These are phyloP conservation scores for Tuberolachnus salignus DNA, from an alignment of 2,888 invertebrate species.

Conservation along the genomic window DNA sequence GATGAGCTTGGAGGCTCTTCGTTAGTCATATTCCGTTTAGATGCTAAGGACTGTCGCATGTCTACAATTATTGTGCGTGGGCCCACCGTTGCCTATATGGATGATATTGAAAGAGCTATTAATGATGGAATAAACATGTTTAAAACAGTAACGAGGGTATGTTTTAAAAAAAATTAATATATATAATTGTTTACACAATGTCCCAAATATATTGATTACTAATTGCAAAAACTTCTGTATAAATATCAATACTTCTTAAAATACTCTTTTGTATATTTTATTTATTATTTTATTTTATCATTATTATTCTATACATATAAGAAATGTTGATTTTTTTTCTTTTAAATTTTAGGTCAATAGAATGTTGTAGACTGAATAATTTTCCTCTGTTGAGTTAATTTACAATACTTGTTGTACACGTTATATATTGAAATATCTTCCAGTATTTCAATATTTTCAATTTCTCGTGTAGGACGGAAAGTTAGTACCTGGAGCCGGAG, in stretches of 20 bases:
- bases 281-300: too few species aligned
- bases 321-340: neutral
- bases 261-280: too few species aligned
- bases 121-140: conserved; percentile 99
- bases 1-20: conserved; percentile 96
- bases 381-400: too few species aligned
- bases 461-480: conserved; percentile 64
- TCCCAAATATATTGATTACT: too few species aligned
- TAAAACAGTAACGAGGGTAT: conserved; percentile 82
- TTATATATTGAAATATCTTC: too few species aligned
- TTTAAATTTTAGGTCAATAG: too few species aligned
- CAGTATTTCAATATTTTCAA: neutral
- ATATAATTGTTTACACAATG: too few species aligned
- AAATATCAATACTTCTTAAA: neutral
- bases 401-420: too few species aligned
- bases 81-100: conserved; percentile 97
- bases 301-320: too few species aligned
- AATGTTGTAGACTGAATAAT: too few species aligned
- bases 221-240: neutral
- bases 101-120: conserved; percentile 96
- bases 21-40: conserved; percentile 90
- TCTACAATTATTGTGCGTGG: conserved; percentile 94
- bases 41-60: conserved; percentile 82
- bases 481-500: conserved; percentile 92
- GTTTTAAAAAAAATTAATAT: too few species aligned